Percentiles rank a stretch among this genome's conserved stretches.
Conservation (phyloP, 2,113 vertebrate genomes). For the Hippolais icterina region DNA sequence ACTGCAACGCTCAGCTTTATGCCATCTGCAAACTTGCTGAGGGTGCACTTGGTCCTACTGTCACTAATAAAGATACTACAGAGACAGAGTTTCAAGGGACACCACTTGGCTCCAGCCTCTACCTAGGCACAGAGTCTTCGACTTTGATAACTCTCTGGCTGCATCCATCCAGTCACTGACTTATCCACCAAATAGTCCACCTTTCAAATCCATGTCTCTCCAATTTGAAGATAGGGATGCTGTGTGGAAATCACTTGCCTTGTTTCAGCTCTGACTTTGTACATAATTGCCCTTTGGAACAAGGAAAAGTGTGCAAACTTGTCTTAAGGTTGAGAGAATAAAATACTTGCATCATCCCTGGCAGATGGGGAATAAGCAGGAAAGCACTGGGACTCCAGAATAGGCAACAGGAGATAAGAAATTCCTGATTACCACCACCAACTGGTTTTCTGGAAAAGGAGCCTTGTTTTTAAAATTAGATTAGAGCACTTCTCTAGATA, state of each 20-base stretch:
- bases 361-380: not conserved
- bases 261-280: not conserved
- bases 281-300: not conserved
- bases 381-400: not conserved
- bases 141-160: not conserved
- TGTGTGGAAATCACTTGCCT: not conserved
- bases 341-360: not conserved
- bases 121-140: not conserved
- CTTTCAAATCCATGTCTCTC: not conserved
- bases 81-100: not conserved
- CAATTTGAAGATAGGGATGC: not conserved
- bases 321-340: not conserved
- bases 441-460: not conserved
- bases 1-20: fast-evolving
- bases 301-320: not conserved
- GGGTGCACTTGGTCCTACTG: not conserved
- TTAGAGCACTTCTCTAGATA: not conserved
- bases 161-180: not conserved
- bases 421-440: not conserved
- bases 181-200: not conserved
- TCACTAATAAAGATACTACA: not conserved
- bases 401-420: not conserved
- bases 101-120: not conserved
- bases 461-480: not conserved
- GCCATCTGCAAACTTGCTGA: not conserved